phyloP scores from a whole-genome alignment of 2,113 vertebrate species.

The Oreochromis niloticus region DNA sequence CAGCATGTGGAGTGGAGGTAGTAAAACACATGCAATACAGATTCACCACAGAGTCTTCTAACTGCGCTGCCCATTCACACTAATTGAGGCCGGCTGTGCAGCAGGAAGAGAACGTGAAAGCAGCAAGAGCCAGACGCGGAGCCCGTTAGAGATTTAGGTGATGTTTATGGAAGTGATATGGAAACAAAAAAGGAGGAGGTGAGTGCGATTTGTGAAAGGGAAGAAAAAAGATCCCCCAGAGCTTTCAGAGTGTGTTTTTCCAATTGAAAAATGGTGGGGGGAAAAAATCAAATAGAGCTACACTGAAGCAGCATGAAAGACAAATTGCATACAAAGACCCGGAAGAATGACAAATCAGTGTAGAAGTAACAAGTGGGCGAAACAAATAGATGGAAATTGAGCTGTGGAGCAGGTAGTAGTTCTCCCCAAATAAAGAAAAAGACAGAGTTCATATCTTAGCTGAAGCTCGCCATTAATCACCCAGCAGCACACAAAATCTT shows the following conservation, averaged over 20 bases:
- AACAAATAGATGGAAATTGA: neutral
- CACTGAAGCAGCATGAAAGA: neutral
- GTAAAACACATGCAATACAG: neutral
- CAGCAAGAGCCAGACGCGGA: neutral
- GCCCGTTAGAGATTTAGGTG: neutral
- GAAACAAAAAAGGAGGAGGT: neutral
- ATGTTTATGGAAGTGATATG: neutral
- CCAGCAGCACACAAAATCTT: neutral
- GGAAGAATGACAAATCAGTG: neutral
- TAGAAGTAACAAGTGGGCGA: neutral
- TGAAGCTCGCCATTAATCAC: neutral
- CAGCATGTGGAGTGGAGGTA: neutral
- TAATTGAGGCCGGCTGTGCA: neutral
- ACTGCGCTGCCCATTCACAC: neutral
- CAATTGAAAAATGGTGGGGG: neutral
- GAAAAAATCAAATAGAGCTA: neutral
- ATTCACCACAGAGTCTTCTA: neutral
- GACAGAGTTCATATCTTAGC: neutral
- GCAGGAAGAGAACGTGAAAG: neutral
- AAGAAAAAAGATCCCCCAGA: neutral
- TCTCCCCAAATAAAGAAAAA: neutral
- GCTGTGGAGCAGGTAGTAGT: neutral
- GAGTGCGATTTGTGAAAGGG: neutral
- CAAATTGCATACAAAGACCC: neutral
- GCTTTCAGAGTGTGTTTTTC: neutral